These are phyloP conservation scores for Drosophila burlai DNA, from an alignment of 1,140 invertebrate genomes.

Conservation along the genomic window DNA sequence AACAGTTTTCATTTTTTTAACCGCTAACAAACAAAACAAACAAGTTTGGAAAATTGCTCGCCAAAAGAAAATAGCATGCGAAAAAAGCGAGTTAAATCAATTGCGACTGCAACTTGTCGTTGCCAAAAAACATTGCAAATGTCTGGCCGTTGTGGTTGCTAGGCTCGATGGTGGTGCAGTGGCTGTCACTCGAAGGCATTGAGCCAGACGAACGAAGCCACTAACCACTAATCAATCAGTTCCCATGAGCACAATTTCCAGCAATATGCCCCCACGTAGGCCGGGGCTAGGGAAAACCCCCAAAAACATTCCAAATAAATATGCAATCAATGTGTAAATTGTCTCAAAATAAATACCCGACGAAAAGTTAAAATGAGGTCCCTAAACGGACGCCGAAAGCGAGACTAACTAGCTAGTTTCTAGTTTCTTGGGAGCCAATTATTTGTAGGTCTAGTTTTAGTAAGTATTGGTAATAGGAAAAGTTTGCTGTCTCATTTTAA, in stretches of 20 bases:
- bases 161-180: conserved; percentile 11
- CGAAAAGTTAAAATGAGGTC: conserved; percentile 30
- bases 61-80: conserved; percentile 65
- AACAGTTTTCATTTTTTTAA: not conserved
- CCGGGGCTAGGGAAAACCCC: conserved; percentile 45
- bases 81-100: conserved; percentile 53
- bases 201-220: conserved; percentile 58
- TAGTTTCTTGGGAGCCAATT: conserved; percentile 5
- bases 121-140: conserved; percentile 81
- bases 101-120: conserved; percentile 73
- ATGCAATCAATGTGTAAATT: conserved; percentile 70
- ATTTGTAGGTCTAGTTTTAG: not conserved
- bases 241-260: conserved; percentile 78
- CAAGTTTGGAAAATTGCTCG: conserved; percentile 71
- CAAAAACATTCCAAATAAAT: conserved; percentile 46
- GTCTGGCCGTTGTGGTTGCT: conserved; percentile 57
- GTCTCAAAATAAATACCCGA: conserved; percentile 42
- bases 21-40: conserved; percentile 57
- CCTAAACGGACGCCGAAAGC: conserved; percentile 41
- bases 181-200: conserved; percentile 52
- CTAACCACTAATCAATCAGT: conserved; percentile 81
- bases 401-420: not conserved
- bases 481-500: not conserved
- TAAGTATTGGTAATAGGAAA: not conserved
- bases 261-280: conserved; percentile 70